These are phyloP conservation scores for Micromys minutus DNA, from an alignment of 2,113 vertebrate species.

Conservation along the genomic window DNA sequence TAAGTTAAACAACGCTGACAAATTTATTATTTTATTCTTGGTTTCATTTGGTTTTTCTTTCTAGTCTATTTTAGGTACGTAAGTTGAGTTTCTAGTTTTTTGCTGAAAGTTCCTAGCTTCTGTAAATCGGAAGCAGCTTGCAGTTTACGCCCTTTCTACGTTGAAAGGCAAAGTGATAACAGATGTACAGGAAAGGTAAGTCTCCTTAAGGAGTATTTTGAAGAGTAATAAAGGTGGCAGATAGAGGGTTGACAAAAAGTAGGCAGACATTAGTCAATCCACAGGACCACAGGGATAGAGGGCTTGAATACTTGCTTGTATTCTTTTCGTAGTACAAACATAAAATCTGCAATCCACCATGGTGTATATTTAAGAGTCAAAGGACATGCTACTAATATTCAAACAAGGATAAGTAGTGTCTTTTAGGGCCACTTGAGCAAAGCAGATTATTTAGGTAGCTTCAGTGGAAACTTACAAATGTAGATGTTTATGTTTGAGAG, in stretches of 20 bases:
- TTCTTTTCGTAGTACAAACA: not conserved
- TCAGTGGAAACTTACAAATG: slow-evolving; percentile 50
- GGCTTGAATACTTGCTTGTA: not conserved
- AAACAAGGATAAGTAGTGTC: not conserved
- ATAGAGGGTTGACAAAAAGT: not conserved
- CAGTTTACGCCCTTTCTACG: not conserved
- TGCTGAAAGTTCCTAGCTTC: slow-evolving; percentile 4
- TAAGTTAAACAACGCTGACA: not conserved
- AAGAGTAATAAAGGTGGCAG: not conserved
- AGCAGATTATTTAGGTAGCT: slow-evolving; percentile 20
- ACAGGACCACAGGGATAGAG: not conserved
- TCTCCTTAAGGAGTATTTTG: not conserved
- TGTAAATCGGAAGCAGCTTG: slow-evolving; percentile 39
- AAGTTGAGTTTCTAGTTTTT: not conserved
- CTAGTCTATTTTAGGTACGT: not conserved
- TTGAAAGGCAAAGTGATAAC: not conserved
- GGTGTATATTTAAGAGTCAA: slow-evolving; percentile 11
- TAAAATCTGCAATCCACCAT: not conserved
- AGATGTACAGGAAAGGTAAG: not conserved
- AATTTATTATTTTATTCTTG: not conserved
- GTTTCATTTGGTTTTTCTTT: not conserved
- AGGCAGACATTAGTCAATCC: not conserved
- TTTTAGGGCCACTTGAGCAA: not conserved
- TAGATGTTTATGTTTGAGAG: slow-evolving; percentile 23
- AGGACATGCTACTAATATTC: slow-evolving; percentile 25